Evolutionary conservation across 2,888 invertebrate genomes (phyloP).

Genomic region (Peribatodes rhomboidaria): DNA sequence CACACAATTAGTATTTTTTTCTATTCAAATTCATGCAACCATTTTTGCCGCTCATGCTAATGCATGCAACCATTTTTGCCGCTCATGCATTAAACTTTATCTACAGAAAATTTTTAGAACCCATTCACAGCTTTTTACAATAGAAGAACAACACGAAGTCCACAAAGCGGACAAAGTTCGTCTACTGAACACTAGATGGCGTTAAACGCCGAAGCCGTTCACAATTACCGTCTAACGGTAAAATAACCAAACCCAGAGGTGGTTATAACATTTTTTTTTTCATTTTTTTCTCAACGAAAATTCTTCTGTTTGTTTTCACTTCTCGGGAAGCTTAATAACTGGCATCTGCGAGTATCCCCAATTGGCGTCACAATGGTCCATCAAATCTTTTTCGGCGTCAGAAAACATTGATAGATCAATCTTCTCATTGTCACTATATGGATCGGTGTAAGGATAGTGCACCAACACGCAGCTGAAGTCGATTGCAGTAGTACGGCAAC

Average conservation of each 20-base stretch:
- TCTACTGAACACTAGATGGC: slow-evolving; percentile 67
- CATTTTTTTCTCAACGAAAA: slow-evolving; percentile 59
- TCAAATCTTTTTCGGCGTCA: slow-evolving; percentile 87
- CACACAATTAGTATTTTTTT: slow-evolving; percentile 8
- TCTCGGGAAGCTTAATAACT: slow-evolving; percentile 88
- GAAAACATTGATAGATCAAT: slow-evolving; percentile 82
- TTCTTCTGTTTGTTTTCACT: slow-evolving; percentile 73
- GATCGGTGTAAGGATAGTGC: slow-evolving; percentile 81
- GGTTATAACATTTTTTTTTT: slow-evolving; percentile 52
- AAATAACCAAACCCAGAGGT: slow-evolving; percentile 37
- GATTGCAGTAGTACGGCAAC: slow-evolving; percentile 71
- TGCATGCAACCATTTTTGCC: no score
- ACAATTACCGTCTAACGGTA: slow-evolving; percentile 39
- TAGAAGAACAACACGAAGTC: slow-evolving; percentile 32
- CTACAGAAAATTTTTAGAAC: slow-evolving; percentile 18
- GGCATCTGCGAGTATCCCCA: slow-evolving; percentile 88
- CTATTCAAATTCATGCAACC: slow-evolving; percentile 6
- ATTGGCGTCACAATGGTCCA: slow-evolving; percentile 89
- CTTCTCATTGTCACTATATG: slow-evolving; percentile 78
- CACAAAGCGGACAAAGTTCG: slow-evolving; percentile 45
- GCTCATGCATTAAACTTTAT: slow-evolving; percentile 25
- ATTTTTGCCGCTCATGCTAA: slow-evolving; percentile 19
- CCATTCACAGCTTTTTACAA: slow-evolving; percentile 30
- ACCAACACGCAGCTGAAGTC: slow-evolving; percentile 87
- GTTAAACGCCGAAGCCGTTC: slow-evolving; percentile 65